Percentiles rank a stretch among this genome's conserved stretches.
Conservation (phyloP, 2,797 vertebrate genomes). For the Syngnathus rostellatus region DNA sequence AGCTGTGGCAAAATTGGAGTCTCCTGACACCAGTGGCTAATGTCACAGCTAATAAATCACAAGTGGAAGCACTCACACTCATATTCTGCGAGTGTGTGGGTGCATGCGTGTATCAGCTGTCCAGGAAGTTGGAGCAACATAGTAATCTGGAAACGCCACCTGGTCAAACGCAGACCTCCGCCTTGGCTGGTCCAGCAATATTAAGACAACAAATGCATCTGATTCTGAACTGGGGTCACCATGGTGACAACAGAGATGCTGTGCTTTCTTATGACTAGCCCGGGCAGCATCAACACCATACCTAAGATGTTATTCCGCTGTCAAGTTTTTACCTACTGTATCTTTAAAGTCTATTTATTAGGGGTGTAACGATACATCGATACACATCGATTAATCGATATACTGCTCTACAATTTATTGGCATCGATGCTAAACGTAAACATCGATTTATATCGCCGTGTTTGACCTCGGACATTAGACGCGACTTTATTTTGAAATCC, state of each 20-base stretch:
- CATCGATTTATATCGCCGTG: too few species aligned
- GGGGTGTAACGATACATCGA: too few species aligned
- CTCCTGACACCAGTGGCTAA: constrained; percentile 44
- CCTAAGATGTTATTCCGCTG: neutral
- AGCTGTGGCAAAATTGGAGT: constrained; percentile 57
- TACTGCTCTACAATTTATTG: too few species aligned
- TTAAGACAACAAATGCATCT: constrained; percentile 6
- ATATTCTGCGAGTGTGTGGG: neutral
- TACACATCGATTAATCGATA: too few species aligned
- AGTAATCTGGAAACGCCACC: neutral
- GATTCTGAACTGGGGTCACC: neutral
- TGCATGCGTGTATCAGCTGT: constrained; percentile 7
- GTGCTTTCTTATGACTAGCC: neutral
- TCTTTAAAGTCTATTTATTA: neutral
- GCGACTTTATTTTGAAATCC: too few species aligned
- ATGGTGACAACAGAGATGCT: neutral
- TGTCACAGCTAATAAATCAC: constrained; percentile 55
- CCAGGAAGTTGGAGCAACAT: constrained; percentile 6
- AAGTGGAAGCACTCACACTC: constrained; percentile 35
- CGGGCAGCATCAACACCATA: neutral
- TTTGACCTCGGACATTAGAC: too few species aligned
- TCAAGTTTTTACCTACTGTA: neutral
- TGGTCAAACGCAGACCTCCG: neutral
- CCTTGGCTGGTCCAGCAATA: neutral
- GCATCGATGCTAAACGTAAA: too few species aligned